A percentile compares a stretch with the other conserved stretches of the same genome.
Conservation (phyloP, 2,888 invertebrate genomes). For the Pterostichus niger region DNA sequence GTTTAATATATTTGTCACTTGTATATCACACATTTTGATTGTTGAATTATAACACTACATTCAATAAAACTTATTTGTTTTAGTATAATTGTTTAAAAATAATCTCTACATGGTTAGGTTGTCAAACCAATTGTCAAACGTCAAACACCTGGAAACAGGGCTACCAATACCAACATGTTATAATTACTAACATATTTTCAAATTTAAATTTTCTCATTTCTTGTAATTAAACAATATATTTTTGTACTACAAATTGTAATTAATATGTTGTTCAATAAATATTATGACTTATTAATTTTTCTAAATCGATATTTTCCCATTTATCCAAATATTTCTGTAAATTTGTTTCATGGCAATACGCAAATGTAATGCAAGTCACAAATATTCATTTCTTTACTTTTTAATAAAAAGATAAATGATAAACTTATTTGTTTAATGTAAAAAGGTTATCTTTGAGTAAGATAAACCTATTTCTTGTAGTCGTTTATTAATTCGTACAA, state of each 20-base stretch:
- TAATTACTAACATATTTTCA: too few relatives aligned
- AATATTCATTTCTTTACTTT: background rate
- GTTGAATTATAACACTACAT: constrained; percentile 4
- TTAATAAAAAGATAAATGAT: background rate
- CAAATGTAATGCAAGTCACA: too few relatives aligned
- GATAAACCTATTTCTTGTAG: background rate
- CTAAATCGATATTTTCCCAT: too few relatives aligned
- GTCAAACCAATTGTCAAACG: background rate
- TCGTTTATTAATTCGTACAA: background rate
- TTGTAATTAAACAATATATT: too few relatives aligned
- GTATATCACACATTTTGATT: constrained; percentile 81
- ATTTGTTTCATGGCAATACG: too few relatives aligned
- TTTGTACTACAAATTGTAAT: too few relatives aligned
- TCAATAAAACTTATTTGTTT: background rate
- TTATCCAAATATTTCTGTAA: too few relatives aligned
- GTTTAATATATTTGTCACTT: constrained; percentile 83
- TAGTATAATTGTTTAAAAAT: background rate
- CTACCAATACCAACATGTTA: background rate
- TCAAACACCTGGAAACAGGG: background rate
- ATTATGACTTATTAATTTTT: too few relatives aligned
- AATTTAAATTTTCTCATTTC: too few relatives aligned
- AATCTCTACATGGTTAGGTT: background rate
- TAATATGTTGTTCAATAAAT: too few relatives aligned
- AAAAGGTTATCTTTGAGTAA: constrained; percentile 6
- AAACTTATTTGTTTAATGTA: constrained; percentile 19